Conservation (phyloP, 2,113 vertebrate species). For the Macquaria australasica region DNA sequence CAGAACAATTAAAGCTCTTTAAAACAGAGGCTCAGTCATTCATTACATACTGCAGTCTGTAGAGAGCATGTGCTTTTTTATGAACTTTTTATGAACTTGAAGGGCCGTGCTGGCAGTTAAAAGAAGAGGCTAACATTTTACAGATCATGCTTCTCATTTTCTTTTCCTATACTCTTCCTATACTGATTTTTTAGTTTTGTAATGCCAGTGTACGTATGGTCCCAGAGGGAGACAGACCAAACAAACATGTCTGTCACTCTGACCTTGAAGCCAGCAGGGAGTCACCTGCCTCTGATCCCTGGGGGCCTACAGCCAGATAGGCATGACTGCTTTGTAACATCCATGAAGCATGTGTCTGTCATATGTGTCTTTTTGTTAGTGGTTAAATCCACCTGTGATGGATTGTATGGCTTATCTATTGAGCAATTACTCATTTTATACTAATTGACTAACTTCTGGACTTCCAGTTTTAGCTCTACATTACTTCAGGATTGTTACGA, state of each 20-base stretch:
- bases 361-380: neutral
- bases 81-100: slow-evolving; percentile 8
- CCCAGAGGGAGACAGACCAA: slow-evolving; percentile 6
- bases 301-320: neutral
- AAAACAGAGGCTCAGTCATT: slow-evolving; percentile 40
- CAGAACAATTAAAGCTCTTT: slow-evolving; percentile 25
- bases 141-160: slow-evolving; percentile 1
- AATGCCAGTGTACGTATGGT: neutral
- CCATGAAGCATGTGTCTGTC: neutral
- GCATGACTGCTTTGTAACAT: neutral
- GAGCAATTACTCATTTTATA: neutral
- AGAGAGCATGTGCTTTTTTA: slow-evolving; percentile 12
- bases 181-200: neutral
- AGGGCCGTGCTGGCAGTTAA: slow-evolving; percentile 10
- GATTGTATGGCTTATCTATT: neutral
- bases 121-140: neutral
- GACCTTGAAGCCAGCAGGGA: slow-evolving; percentile 23
- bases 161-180: neutral
- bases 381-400: neutral
- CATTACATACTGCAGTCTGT: slow-evolving; percentile 22
- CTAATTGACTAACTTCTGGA: neutral
- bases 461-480: neutral
- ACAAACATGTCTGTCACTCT: slow-evolving; percentile 35
- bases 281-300: slow-evolving; percentile 26
- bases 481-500: neutral